Percentiles rank a stretch among this genome's conserved stretches.
These are phyloP conservation scores for Drosophila histrio DNA, from an alignment of 2,888 invertebrate species.

Conservation along the genomic window DNA sequence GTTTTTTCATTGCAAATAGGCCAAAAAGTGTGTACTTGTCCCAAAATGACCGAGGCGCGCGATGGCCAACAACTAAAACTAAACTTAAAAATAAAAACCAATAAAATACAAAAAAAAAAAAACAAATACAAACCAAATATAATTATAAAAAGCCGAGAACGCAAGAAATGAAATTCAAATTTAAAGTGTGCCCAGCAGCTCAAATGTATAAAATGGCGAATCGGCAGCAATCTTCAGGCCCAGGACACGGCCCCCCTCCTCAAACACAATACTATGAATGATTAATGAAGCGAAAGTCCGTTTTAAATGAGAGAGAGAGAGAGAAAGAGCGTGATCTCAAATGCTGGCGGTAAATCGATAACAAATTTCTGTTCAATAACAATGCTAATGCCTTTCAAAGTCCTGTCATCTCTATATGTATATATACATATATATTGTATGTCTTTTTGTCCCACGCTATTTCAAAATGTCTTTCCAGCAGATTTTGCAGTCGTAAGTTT, in stretches of 20 bases:
- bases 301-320: constrained; percentile 28
- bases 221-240: constrained; percentile 46
- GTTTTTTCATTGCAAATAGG: constrained; percentile 85
- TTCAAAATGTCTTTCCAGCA: constrained; percentile 46
- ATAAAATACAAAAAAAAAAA: constrained; percentile 52
- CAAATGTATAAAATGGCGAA: constrained; percentile 43
- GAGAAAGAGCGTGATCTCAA: constrained; percentile 34
- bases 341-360: constrained; percentile 81
- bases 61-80: constrained; percentile 84
- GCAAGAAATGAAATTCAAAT: constrained; percentile 64
- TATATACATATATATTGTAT: constrained; percentile 29
- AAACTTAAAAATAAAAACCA: constrained; percentile 73
- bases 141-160: constrained; percentile 57
- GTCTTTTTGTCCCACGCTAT: constrained; percentile 53
- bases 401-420: constrained; percentile 69
- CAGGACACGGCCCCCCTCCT: constrained; percentile 38
- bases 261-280: constrained; percentile 27
- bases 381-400: constrained; percentile 75
- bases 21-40: constrained; percentile 85
- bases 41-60: constrained; percentile 85
- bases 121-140: constrained; percentile 56
- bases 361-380: constrained; percentile 60
- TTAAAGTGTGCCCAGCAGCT: constrained; percentile 61
- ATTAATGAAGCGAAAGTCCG: constrained; percentile 38
- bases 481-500: constrained; percentile 75